phyloP scores from a whole-genome alignment of 2,797 vertebrate species.

The Iguana delicatissima region DNA sequence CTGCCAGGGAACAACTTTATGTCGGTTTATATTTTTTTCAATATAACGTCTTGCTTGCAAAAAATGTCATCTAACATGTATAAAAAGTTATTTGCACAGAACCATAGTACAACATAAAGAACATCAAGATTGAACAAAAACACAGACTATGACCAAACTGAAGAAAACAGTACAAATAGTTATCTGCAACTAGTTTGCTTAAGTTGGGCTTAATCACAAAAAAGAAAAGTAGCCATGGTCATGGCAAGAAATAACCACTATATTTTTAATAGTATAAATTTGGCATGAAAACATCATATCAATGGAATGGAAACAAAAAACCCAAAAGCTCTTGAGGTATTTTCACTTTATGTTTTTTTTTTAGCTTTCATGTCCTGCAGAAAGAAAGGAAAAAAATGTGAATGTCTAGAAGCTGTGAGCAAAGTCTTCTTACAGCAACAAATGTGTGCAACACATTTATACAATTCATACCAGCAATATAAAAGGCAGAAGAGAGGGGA shows the following conservation, averaged over 20 bases:
- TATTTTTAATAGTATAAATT: conserved; percentile 71
- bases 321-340: conserved; percentile 75
- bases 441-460: conserved; percentile 72
- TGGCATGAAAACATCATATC: conserved; percentile 76
- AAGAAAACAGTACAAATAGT: conserved; percentile 13
- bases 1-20: conserved; percentile 55
- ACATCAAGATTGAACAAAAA: conserved; percentile 58
- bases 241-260: conserved; percentile 67
- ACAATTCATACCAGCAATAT: conserved; percentile 70
- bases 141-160: conserved; percentile 10
- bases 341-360: conserved; percentile 46
- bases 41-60: conserved; percentile 53
- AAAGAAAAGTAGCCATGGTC: conserved; percentile 48
- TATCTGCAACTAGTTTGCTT: conserved; percentile 31
- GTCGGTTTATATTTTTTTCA: conserved; percentile 51
- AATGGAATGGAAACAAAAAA: conserved; percentile 65
- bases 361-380: conserved; percentile 82
- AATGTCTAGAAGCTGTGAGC: conserved; percentile 74
- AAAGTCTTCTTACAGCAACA: conserved; percentile 74
- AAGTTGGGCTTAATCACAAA: conserved; percentile 52
- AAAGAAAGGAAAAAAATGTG: conserved; percentile 80
- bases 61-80: conserved; percentile 46
- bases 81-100: conserved; percentile 60
- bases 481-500: conserved; percentile 34
- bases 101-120: conserved; percentile 46